Percentiles rank a stretch among this genome's conserved stretches.
Evolutionary conservation across 2,113 vertebrate species (phyloP).

Genomic region (Fregetta grallaria): DNA sequence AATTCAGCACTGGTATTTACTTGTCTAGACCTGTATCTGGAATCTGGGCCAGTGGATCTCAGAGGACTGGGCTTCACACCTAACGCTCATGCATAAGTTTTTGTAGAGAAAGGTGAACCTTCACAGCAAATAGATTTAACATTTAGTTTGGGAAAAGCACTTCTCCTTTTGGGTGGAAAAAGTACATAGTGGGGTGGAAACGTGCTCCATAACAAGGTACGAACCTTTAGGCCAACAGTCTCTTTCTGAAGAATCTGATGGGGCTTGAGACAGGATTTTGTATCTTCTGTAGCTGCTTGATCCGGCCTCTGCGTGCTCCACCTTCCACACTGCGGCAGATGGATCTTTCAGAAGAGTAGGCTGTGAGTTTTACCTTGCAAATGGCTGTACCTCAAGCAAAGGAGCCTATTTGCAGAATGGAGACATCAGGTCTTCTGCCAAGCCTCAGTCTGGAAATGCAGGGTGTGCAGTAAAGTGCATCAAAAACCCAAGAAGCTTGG

Average conservation of each 20-base stretch:
- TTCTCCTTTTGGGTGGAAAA: not conserved
- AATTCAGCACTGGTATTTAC: not conserved
- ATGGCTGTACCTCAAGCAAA: not conserved
- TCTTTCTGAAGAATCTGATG: not conserved
- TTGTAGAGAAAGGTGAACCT: not conserved
- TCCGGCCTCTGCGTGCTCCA: accelerated
- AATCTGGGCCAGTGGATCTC: not conserved
- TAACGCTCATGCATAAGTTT: not conserved
- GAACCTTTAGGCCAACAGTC: not conserved
- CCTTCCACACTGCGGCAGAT: not conserved
- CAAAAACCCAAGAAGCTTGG: not conserved
- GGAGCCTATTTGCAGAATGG: not conserved
- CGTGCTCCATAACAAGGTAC: not conserved
- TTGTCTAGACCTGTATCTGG: not conserved
- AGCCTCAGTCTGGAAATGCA: not conserved
- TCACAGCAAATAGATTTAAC: not conserved
- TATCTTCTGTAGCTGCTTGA: not conserved
- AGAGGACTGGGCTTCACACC: not conserved
- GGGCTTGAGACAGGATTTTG: not conserved
- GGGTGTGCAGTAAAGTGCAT: not conserved
- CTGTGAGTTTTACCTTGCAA: not conserved
- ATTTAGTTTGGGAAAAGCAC: not conserved
- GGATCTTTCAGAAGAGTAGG: not conserved
- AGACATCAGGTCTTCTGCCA: not conserved
- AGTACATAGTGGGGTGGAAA: not conserved